Conservation (phyloP, 1,140 invertebrate genomes). For the Venturia canescens region DNA sequence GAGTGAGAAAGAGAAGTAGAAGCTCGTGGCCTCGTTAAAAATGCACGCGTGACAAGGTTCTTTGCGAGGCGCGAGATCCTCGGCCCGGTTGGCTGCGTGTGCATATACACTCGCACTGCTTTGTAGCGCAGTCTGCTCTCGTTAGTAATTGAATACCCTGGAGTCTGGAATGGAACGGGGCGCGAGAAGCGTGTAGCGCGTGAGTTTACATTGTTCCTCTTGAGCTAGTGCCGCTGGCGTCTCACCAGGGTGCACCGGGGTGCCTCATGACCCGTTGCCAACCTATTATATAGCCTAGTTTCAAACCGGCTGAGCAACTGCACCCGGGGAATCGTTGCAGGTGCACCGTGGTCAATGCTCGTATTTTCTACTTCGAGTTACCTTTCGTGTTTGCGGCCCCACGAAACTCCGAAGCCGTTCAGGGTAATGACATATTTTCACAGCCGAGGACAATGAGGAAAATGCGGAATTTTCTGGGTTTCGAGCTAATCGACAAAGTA, state of each 20-base stretch:
- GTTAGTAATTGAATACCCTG: constrained; percentile 62
- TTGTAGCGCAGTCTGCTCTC: constrained; percentile 53
- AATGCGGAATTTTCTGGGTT: too few relatives aligned
- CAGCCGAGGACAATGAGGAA: too few relatives aligned
- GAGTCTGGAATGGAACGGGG: constrained; percentile 7
- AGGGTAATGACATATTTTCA: too few relatives aligned
- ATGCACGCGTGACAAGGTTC: constrained; percentile 60
- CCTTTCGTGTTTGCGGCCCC: too few relatives aligned
- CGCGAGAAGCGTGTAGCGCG: constrained; percentile 55
- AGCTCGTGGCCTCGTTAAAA: constrained; percentile 58
- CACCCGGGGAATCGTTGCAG: not conserved
- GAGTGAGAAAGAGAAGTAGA: not conserved
- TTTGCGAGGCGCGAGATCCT: constrained; percentile 53
- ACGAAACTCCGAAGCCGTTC: too few relatives aligned
- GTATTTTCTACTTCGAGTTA: not conserved
- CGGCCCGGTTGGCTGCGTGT: constrained; percentile 40
- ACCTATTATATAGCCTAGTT: not conserved
- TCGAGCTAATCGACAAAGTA: too few relatives aligned
- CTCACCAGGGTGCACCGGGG: constrained; percentile 7
- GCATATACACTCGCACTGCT: constrained; percentile 45
- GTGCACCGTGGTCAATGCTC: not conserved
- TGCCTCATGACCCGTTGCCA: not conserved
- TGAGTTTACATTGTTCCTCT: constrained; percentile 49
- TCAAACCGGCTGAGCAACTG: constrained; percentile 8
- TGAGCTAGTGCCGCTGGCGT: constrained; percentile 5